Percentiles rank a stretch among this genome's conserved stretches.
phyloP scores from a whole-genome alignment of 1,140 invertebrate genomes.

The Hyles euphorbiae region DNA sequence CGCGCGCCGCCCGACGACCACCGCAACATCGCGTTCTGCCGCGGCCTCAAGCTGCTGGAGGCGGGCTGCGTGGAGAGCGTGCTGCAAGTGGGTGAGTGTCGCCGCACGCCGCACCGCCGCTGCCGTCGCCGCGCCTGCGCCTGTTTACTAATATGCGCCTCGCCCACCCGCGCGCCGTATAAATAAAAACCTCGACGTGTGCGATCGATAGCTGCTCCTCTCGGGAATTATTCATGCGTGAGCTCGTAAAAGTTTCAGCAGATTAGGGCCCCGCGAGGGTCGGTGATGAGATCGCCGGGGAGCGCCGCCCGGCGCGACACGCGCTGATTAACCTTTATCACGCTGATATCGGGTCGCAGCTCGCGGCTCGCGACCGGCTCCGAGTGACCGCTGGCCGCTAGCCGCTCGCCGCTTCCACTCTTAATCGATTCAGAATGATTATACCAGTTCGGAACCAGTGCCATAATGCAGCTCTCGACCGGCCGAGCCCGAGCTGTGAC shows the following conservation, averaged over 20 bases:
- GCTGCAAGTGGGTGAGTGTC: conserved; percentile 91
- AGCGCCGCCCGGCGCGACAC: conserved; percentile 24
- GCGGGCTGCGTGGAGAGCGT: conserved; percentile 87
- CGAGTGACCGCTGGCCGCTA: conserved; percentile 23
- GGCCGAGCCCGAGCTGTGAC: neutral
- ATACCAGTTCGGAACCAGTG: neutral
- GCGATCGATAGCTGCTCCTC: conserved; percentile 72
- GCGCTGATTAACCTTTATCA: conserved; percentile 8
- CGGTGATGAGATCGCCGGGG: conserved; percentile 13
- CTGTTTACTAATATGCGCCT: conserved; percentile 75
- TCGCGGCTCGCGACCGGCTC: conserved; percentile 12
- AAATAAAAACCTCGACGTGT: conserved; percentile 74
- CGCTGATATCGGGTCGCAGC: conserved; percentile 1
- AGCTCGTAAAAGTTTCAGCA: conserved; percentile 53
- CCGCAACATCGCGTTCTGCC: conserved; percentile 89
- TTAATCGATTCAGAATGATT: conserved; percentile 24
- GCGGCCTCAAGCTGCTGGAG: conserved; percentile 88
- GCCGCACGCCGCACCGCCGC: conserved; percentile 42
- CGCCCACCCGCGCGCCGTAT: conserved; percentile 72
- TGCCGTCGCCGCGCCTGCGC: conserved; percentile 58
- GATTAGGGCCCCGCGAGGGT: conserved; percentile 44
- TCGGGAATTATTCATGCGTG: conserved; percentile 73
- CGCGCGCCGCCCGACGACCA: conserved; percentile 79
- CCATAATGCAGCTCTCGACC: neutral
- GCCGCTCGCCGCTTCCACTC: conserved; percentile 25